These are phyloP conservation scores for Macroglossus sobrinus DNA, from an alignment of 2,113 vertebrate species.

Conservation along the genomic window DNA sequence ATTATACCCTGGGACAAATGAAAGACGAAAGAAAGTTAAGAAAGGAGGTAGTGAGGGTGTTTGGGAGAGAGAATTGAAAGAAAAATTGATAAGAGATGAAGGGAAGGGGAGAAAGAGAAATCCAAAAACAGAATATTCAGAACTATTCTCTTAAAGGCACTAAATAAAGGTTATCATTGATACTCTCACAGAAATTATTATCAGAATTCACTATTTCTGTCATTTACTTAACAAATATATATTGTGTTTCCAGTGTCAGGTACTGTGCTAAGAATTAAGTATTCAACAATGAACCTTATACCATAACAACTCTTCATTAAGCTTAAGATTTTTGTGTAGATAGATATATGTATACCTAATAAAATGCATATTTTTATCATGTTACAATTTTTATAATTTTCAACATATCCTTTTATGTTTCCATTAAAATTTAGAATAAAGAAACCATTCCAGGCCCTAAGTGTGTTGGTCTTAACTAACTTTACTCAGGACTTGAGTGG, in stretches of 20 bases:
- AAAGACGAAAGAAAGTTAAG: not conserved
- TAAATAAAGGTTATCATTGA: not conserved
- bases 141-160: not conserved
- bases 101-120: not conserved
- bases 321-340: not conserved
- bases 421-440: conserved; percentile 18
- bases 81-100: not conserved
- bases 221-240: conserved; percentile 12
- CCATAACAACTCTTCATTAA: not conserved
- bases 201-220: not conserved
- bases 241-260: not conserved
- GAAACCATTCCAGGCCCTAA: not conserved
- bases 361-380: not conserved
- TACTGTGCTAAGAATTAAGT: not conserved
- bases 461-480: not conserved
- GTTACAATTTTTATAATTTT: not conserved
- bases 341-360: not conserved
- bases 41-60: not conserved
- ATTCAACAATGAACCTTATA: not conserved
- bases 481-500: not conserved
- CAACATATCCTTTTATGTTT: not conserved
- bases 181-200: not conserved
- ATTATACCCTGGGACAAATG: not conserved
- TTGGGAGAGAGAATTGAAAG: not conserved
- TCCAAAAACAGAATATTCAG: not conserved